Evolutionary conservation across 2,797 vertebrate genomes (phyloP), one percentile per base, ranked within the genome.

Genomic region (Hypotaenidia okinawae): DNA sequence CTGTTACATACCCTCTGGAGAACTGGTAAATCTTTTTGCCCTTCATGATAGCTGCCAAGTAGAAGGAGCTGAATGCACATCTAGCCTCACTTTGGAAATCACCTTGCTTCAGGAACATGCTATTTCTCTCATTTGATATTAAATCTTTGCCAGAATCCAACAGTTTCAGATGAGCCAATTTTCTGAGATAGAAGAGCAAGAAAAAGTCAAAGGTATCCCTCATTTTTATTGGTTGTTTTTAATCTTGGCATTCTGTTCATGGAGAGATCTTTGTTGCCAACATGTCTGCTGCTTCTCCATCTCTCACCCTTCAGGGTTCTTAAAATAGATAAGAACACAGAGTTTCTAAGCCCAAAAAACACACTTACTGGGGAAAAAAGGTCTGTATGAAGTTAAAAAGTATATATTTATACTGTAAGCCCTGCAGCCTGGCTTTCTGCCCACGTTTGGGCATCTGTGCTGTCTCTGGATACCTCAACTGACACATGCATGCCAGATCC

Each of bases 281-380:
- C 87, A 96, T 97, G 95, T 96, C 96, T 97, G 95, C 94, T 96
- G 91, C 91, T 88, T 94, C 91, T 95, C 91, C 92, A 95, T 96
- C 91, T 97, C 93, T 97, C 96, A 94, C 95, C 85, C 95, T 95
- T 95, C 91, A 94, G 83, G 85, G 96, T 97, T 95, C 95, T 93
- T 97, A 97, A 97, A 97, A 97, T 97, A 96, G 93, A 87, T 91
- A 95, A 94, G 96, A 96, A 96, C 96, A 96, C 72, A 80, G 92
- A 94, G 95, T 95, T 95, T 96, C 94, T 93, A 76, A 96, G 89
- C 84, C 95, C 6, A 7, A 94, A 94, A 96, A 96, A 76, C 76
- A 89, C 82, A 79, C 76, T 94, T 85, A 92, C 89, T 88, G 82
- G 93, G 94, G 63, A 93, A 95, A 95, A 94, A 90, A 73, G 76